phyloP scores from a whole-genome alignment of 2,888 invertebrate genomes.

The Tuta absoluta region DNA sequence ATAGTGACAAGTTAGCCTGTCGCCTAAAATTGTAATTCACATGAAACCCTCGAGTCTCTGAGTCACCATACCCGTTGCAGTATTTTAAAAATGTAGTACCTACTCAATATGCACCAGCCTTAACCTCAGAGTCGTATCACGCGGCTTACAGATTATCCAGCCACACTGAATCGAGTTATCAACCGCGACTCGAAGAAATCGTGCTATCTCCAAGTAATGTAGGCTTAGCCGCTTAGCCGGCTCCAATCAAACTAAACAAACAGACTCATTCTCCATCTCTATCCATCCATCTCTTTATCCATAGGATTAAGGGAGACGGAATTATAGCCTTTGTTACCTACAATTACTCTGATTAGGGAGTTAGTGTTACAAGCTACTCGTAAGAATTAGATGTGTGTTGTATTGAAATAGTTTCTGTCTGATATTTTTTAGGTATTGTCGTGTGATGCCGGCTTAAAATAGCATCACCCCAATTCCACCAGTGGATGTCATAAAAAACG shows the following conservation, averaged over 20 bases:
- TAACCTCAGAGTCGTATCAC: constrained; percentile 71
- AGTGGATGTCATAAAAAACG: too few species aligned
- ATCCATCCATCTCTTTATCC: constrained; percentile 68
- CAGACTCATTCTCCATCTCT: constrained; percentile 67
- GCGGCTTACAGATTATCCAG: constrained; percentile 71
- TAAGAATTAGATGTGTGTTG: constrained; percentile 26
- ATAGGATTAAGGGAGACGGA: constrained; percentile 68
- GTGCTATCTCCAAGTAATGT: constrained; percentile 76
- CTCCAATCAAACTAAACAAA: constrained; percentile 80
- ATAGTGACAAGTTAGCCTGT: too few species aligned
- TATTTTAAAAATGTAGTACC: too few species aligned
- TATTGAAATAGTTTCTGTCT: too few species aligned
- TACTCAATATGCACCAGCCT: background rate
- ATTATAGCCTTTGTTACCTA: constrained; percentile 74
- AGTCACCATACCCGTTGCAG: too few species aligned
- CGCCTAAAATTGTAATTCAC: too few species aligned
- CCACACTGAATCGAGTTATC: constrained; percentile 74
- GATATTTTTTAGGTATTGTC: too few species aligned
- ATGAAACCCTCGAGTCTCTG: too few species aligned
- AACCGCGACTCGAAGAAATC: constrained; percentile 73
- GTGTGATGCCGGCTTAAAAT: too few species aligned
- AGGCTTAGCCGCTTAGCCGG: constrained; percentile 58
- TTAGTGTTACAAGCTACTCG: constrained; percentile 19
- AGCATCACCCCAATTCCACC: too few species aligned
- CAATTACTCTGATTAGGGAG: constrained; percentile 61